Percentiles rank a stretch among this genome's conserved stretches.
These are phyloP conservation scores for Raillietiella orientalis DNA, from an alignment of 2,888 invertebrate species.

Conservation along the genomic window DNA sequence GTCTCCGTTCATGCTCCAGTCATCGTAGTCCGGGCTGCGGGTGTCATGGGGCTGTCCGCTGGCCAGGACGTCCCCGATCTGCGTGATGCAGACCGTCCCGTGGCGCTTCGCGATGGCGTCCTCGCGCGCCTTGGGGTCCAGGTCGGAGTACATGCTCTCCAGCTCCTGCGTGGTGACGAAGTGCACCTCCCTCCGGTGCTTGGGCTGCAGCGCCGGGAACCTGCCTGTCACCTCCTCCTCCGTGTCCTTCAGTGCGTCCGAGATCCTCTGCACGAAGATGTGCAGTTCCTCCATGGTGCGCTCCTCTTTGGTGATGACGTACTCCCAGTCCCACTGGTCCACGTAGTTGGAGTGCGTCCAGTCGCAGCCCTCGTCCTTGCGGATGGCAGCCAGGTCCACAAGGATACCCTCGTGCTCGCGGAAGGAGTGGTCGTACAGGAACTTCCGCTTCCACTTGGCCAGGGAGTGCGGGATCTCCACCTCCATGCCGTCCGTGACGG, in stretches of 20 bases:
- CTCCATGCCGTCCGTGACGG: conserved; percentile 1
- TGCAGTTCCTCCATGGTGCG: conserved; percentile 2
- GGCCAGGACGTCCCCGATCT: no score
- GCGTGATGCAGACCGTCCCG: no score
- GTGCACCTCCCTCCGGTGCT: no score
- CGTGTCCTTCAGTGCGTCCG: not conserved
- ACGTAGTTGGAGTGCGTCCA: conserved; percentile 5
- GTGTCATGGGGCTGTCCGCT: no score
- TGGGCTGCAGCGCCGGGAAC: no score
- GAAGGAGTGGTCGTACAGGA: conserved; percentile 3
- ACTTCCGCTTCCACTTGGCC: conserved; percentile 5
- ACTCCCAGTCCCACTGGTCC: conserved; percentile 5
- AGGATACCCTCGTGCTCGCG: conserved; percentile 2
- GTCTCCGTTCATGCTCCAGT: no score
- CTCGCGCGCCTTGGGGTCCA: no score
- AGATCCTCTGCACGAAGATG: conserved; percentile 2
- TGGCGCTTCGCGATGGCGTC: no score
- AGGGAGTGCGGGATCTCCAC: conserved; percentile 4
- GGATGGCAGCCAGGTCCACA: conserved; percentile 5
- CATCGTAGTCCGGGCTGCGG: no score
- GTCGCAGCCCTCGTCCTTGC: conserved; percentile 4
- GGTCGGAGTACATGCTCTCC: no score
- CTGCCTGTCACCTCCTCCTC: conserved; percentile 2
- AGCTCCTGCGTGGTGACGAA: no score
- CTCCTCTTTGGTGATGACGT: conserved; percentile 4